Conservation (phyloP, 2,888 invertebrate genomes). For the Ectemnius lituratus region DNA sequence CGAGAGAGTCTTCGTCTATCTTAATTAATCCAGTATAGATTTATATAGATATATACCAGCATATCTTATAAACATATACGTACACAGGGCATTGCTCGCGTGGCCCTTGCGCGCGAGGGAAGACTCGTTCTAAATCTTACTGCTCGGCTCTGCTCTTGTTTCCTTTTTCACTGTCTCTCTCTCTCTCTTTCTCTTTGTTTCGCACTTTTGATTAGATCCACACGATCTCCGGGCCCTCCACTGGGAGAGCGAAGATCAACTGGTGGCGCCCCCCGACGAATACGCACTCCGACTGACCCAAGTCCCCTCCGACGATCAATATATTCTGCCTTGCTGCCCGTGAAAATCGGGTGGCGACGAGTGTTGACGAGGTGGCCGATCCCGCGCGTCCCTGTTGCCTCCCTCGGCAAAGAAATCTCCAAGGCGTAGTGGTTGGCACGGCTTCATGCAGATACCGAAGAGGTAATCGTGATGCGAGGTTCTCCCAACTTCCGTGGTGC, state of each 20-base stretch:
- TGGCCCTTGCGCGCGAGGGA: constrained; percentile 45
- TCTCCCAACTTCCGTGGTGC: constrained; percentile 2
- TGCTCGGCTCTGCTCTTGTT: constrained; percentile 12
- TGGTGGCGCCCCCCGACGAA: constrained; percentile 15
- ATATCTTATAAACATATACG: constrained; percentile 14
- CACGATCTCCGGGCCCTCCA: constrained; percentile 18
- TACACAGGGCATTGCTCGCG: constrained; percentile 34
- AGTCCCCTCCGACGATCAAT: constrained; percentile 15
- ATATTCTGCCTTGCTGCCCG: constrained; percentile 13
- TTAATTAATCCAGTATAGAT: background rate
- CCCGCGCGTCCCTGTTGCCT: no score
- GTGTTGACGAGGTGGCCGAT: no score
- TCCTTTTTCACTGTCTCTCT: background rate
- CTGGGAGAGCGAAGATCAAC: constrained; percentile 25
- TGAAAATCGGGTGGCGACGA: no score
- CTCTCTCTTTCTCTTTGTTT: background rate
- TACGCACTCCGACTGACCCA: constrained; percentile 22
- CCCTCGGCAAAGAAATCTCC: no score
- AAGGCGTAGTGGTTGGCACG: no score
- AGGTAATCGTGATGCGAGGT: constrained; percentile 64
- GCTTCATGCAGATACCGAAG: constrained; percentile 50
- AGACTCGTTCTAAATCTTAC: constrained; percentile 50
- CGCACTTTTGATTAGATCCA: background rate
- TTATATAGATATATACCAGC: background rate
- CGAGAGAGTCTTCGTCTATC: constrained; percentile 6